Base-by-base conservation (phyloP, 2,888 invertebrate species). In the Steinernema carpocapsae region DNA sequence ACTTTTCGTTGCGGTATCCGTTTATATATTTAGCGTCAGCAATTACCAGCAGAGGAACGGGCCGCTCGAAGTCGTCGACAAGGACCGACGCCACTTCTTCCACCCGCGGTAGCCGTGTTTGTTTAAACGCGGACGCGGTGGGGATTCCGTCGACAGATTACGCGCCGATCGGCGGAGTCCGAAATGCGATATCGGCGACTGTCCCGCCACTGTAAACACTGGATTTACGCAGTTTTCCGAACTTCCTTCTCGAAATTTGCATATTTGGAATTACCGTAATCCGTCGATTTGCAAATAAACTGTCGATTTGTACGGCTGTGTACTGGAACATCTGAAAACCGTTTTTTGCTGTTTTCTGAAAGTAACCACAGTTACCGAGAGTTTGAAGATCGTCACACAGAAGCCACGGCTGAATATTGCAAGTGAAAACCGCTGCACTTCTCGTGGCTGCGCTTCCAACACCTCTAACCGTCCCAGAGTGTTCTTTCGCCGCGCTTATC, bases 91-190 rank as follows among this genome's bases (percentile, higher is more conserved):
- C 7, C 48, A 48, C 48, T 48, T 19, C 17, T 37, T 26, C 19
- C 32, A 4, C 56, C 56, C 24, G 26, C 56, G 56, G 56, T 48
- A 56, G 56, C 56, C n/a, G 48, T 64, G 64, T 64, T 64, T 64
- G 64, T 64, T 64, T 64, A 64, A 29, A 64, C 24, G 64, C 32
- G 32, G 37, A 32, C 64, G 64, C 64, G 29, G 32, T 12, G 56
- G 26, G 51, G 56, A 56, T 56, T 56, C 56, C 26, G 26, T 56
- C 64, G 64, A 64, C 64, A 64, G 64, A 64, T 64, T 64, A 64
- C 64, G 64, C 32, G 64, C 1, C 64, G 64, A 52, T 52, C 24
- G 19, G 19, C 52, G 37, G 37, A 3, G 22, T n/a, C 19, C 64
- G 64, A 64, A 64, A 64, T n/a, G 64, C 64, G 64, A 64, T 64